Base-by-base conservation (phyloP, 37 sponge, comb jelly and placozoan genomes). In the Amphimedon queenslandica region DNA sequence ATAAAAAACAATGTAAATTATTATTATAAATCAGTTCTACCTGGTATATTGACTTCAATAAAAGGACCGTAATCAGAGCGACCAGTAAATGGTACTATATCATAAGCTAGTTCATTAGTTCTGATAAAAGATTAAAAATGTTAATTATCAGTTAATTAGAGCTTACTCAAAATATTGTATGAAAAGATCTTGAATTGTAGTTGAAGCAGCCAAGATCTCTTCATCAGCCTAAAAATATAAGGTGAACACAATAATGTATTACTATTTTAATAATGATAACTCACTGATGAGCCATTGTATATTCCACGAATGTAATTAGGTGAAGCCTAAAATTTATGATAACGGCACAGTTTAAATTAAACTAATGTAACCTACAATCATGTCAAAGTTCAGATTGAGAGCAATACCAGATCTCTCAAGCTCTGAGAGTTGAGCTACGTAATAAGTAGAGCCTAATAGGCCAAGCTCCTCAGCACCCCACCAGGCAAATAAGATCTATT, bases 381-480 rank as follows among this genome's bases (percentile, higher is more conserved):
- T 87, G 37, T 87, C 93, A 63, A 74, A 88, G 77, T 92, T 92
- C 23, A 92, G 82, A 64, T 92, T 81, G 0, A 87, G 63, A 4
- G 82, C 81, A 68, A 80, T 71, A 41, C 70, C 60, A 24, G 38
- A 31, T 28, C 23, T 61, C 55, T 74, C 85, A 18, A 51, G 71
- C 25, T 65, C 75, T 21, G 43, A 39, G 24, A 92, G 79, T n/a
- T 31, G 58, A 35, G 53, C 36, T 29, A 87, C 88, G 42, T 55
- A 92, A 69, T 87, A 65, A 0, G 32, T 27, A 0, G 93, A 92
- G 24, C 93, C 93, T 27, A 84, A 42, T 53, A 92, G 70, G 10
- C 93, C 93, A 23, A 83, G 40, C 60, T 92, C 93, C 72, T 92
- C 93, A 27, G 88, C 93, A 32, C 85, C 88, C 93, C 93, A 92